phyloP scores from a whole-genome alignment of 1,140 invertebrate species.

The Drosophila nigromelanica region DNA sequence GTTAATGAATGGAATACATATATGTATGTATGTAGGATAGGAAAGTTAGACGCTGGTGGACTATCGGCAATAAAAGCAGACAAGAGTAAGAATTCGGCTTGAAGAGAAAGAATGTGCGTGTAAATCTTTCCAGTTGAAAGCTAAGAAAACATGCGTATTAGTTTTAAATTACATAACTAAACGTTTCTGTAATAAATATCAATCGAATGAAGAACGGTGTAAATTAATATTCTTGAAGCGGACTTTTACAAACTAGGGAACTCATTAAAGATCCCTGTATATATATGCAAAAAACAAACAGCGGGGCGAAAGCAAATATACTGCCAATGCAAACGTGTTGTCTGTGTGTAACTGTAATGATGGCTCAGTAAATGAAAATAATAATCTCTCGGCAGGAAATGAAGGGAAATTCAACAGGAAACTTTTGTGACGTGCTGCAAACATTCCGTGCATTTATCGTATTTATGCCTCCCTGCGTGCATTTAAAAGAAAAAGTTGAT shows the following conservation, averaged over 20 bases:
- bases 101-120: too few species aligned
- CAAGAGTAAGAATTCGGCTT: too few species aligned
- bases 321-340: conserved; percentile 29
- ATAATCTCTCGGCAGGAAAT: conserved; percentile 80
- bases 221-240: too few species aligned
- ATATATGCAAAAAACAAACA: conserved; percentile 55
- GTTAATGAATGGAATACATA: conserved; percentile 67
- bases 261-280: too few species aligned
- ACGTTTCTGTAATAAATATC: too few species aligned
- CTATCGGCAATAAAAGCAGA: too few species aligned
- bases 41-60: too few species aligned
- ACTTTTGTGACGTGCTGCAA: conserved; percentile 78
- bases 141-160: too few species aligned
- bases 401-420: conserved; percentile 81
- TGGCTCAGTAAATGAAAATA: conserved; percentile 76
- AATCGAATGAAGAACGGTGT: too few species aligned
- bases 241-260: too few species aligned
- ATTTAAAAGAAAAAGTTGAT: conserved; percentile 53
- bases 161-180: too few species aligned
- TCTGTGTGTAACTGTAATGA: conserved; percentile 32
- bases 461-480: conserved; percentile 10
- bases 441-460: conserved; percentile 36
- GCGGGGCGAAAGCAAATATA: conserved; percentile 57
- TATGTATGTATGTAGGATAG: conserved; percentile 1
- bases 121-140: too few species aligned